phyloP scores from a whole-genome alignment of 2,113 vertebrate species.

The Hystrix brachyura region DNA sequence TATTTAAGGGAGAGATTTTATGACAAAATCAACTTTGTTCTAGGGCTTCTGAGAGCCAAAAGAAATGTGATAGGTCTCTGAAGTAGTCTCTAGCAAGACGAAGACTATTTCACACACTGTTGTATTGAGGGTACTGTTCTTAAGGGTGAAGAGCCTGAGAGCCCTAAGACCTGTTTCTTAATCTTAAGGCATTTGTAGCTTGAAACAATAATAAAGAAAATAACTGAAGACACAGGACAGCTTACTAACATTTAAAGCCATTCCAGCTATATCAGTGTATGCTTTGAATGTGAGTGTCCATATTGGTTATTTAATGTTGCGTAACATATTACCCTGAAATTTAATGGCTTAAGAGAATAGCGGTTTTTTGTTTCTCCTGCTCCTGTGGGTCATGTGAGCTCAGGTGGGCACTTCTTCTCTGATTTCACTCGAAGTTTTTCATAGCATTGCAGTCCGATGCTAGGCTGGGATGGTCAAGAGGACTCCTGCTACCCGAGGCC shows the following conservation, averaged over 20 bases:
- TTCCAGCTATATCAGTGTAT: conserved; percentile 17
- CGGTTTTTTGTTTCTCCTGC: conserved; percentile 7
- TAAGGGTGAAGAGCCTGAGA: conserved; percentile 37
- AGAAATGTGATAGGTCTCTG: neutral
- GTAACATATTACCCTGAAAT: neutral
- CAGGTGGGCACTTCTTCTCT: conserved; percentile 5
- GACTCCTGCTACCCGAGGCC: neutral
- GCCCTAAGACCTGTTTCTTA: conserved; percentile 16
- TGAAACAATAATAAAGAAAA: conserved; percentile 41
- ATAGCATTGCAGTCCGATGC: neutral
- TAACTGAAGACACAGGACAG: conserved; percentile 20
- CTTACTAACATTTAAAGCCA: conserved; percentile 49
- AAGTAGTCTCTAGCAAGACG: conserved; percentile 49
- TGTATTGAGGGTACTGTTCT: neutral
- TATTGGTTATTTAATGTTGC: neutral
- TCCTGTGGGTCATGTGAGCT: conserved; percentile 33
- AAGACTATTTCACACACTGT: conserved; percentile 49
- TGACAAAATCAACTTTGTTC: conserved; percentile 39
- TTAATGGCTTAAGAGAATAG: neutral
- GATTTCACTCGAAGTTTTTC: conserved; percentile 10
- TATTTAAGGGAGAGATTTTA: conserved; percentile 37
- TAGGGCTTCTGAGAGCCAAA: conserved; percentile 10
- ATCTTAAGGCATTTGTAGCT: conserved; percentile 37
- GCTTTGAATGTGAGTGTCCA: neutral
- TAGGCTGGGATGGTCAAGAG: neutral